A percentile compares a stretch with the other conserved stretches of the same genome.
phyloP scores from a whole-genome alignment of 2,888 invertebrate species.

The Gandaritis pyraliata region DNA sequence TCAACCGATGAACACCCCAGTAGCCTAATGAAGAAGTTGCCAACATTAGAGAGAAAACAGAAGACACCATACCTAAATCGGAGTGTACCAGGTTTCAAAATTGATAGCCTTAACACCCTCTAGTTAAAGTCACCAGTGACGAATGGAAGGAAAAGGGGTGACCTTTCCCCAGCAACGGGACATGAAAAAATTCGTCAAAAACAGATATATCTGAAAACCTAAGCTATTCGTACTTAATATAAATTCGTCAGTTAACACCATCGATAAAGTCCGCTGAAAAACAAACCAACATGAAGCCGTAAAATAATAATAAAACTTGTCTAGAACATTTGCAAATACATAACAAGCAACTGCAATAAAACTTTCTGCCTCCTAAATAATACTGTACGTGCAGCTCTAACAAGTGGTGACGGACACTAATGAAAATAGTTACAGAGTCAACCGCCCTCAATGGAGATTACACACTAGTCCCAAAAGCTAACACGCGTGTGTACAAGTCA shows the following conservation, averaged over 20 bases:
- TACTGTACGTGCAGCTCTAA: constrained; percentile 29
- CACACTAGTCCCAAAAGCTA: constrained; percentile 23
- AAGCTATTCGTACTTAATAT: too few relatives aligned
- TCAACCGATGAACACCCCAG: constrained; percentile 49
- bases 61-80: too few relatives aligned
- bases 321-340: constrained; percentile 9
- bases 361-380: constrained; percentile 25
- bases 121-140: too few relatives aligned
- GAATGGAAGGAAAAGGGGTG: too few relatives aligned
- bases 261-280: too few relatives aligned
- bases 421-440: constrained; percentile 58
- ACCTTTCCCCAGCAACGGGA: too few relatives aligned
- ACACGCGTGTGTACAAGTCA: constrained; percentile 30
- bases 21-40: constrained; percentile 42
- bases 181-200: too few relatives aligned
- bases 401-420: constrained; percentile 53
- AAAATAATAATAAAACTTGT: constrained; percentile 1
- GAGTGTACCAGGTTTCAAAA: too few relatives aligned
- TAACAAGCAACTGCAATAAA: constrained; percentile 17
- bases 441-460: constrained; percentile 33
- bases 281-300: background rate
- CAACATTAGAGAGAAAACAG: too few relatives aligned
- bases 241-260: too few relatives aligned
- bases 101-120: too few relatives aligned
- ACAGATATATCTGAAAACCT: too few relatives aligned